Percentiles rank a stretch among this genome's conserved stretches.
Evolutionary conservation across 2,888 invertebrate genomes (phyloP).

Genomic region (Megalurothrips usitatus): DNA sequence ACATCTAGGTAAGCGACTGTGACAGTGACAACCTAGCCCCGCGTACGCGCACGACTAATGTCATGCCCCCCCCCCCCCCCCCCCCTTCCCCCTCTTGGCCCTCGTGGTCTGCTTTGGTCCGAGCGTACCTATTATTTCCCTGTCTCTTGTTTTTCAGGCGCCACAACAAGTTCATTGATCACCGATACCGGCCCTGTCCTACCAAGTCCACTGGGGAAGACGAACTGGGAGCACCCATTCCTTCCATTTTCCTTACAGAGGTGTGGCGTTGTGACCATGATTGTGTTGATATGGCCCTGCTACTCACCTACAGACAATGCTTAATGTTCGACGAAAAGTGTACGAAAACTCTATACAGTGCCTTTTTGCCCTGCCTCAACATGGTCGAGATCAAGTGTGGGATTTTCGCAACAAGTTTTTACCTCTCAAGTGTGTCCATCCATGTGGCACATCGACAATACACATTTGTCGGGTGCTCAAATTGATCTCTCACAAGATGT

Average conservation of each 20-base stretch:
- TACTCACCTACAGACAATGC: background rate
- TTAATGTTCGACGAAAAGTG: background rate
- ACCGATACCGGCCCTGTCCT: too few relatives aligned
- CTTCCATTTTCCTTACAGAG: too few relatives aligned
- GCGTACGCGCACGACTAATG: background rate
- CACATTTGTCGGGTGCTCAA: background rate
- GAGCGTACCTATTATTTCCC: too few relatives aligned
- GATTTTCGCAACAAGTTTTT: background rate
- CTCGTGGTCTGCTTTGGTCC: too few relatives aligned
- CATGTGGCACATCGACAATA: background rate
- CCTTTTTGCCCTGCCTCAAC: background rate
- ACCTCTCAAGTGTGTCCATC: background rate
- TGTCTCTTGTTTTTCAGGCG: too few relatives aligned
- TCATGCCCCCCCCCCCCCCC: too few relatives aligned
- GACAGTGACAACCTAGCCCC: background rate
- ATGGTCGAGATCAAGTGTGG: background rate
- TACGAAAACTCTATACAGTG: background rate
- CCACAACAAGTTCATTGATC: too few relatives aligned
- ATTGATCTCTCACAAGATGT: slow-evolving; percentile 26
- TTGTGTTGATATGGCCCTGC: background rate
- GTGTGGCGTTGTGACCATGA: background rate
- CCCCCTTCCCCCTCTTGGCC: too few relatives aligned
- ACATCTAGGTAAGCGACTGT: background rate
- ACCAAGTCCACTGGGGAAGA: too few relatives aligned
- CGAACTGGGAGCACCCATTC: too few relatives aligned